phyloP scores from a whole-genome alignment of 2,797 vertebrate genomes.

The Amphiprion clarkii region DNA sequence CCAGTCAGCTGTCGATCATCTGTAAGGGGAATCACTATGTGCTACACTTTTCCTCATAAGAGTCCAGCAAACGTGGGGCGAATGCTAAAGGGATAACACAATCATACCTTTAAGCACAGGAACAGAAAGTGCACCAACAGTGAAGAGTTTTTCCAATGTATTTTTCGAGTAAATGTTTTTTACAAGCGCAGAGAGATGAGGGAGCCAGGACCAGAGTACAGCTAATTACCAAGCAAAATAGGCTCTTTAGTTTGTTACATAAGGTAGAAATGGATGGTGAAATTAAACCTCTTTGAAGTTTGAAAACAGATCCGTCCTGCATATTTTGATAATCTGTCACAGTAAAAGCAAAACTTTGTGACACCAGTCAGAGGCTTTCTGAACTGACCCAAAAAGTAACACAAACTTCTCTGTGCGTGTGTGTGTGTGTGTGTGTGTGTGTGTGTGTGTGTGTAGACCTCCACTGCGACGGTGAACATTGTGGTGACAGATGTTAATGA shows the following conservation, averaged over 20 bases:
- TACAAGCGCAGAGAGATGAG: constrained; percentile 14
- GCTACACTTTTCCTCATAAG: too few species aligned
- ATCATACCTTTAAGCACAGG: not conserved
- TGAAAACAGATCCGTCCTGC: not conserved
- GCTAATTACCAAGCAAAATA: constrained; percentile 33
- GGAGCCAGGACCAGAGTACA: constrained; percentile 12
- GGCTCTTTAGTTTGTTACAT: constrained; percentile 23
- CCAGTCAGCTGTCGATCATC: too few species aligned
- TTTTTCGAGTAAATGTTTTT: constrained; percentile 12
- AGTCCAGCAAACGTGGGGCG: not conserved
- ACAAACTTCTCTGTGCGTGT: constrained; percentile 14
- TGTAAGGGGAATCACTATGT: too few species aligned
- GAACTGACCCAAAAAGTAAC: constrained; percentile 16
- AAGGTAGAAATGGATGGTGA: not conserved
- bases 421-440: constrained; percentile 43
- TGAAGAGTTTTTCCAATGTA: constrained; percentile 2
- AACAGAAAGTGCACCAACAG: not conserved
- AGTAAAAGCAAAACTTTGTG: not conserved
- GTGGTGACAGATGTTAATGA: constrained; percentile 97
- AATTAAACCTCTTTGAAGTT: constrained; percentile 8
- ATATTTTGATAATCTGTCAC: constrained; percentile 6
- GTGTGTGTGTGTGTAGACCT: constrained; percentile 86
- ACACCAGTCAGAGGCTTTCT: not conserved
- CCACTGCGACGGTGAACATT: constrained; percentile 91
- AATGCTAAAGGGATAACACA: not conserved